Base-by-base conservation (phyloP, 1,140 invertebrate genomes). In the Tetranychus urticae region DNA sequence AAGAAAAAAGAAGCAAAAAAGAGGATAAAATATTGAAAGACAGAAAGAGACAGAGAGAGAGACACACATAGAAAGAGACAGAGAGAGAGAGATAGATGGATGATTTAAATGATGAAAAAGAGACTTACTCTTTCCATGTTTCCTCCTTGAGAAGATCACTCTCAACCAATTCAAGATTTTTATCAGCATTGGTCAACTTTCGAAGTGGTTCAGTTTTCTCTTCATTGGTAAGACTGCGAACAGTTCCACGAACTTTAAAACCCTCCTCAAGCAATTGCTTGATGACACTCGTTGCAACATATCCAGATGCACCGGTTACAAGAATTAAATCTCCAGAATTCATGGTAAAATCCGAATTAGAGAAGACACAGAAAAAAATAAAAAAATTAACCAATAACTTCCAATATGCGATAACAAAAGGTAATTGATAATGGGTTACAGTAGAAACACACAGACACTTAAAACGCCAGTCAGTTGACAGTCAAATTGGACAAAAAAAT, bases 241-340 rank as follows among this genome's bases (percentile, higher is more conserved):
- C 75, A 3, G 78, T 78, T 10, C 76, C 78, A 35, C 77, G 63
- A 5, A 80, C 78, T 47, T 67, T 65, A 65, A 77, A 77, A 1
- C 76, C 77, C 34, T 70, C 66, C 61, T 75, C 70, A 55, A 77
- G 71, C 35, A 80, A 67, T 62, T 76, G 72, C 66, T 77, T 71
- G 34, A 78, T 72, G 45, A 78, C 72, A 65, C 80, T 77, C 31
- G 73, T 68, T 37, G 74, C 78, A 48, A 80, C 72, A 69, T 70
- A 80, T 33, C 79, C 79, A 7, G 75, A 72, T 4, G 75, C 78
- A 54, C 79, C 79, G 6, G 78, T 80, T 13, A 80, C 78, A 45
- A 80, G 68, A 47, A 80, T 75, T 35, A 56, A 52, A 33, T 52
- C 50, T 52, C 31, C 31, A 31, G 50, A 23, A 52, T 52, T 33